A percentile compares a stretch with the other conserved stretches of the same genome.
phyloP scores from a whole-genome alignment of 1,140 invertebrate species.

The Drosophila pallidifrons region DNA sequence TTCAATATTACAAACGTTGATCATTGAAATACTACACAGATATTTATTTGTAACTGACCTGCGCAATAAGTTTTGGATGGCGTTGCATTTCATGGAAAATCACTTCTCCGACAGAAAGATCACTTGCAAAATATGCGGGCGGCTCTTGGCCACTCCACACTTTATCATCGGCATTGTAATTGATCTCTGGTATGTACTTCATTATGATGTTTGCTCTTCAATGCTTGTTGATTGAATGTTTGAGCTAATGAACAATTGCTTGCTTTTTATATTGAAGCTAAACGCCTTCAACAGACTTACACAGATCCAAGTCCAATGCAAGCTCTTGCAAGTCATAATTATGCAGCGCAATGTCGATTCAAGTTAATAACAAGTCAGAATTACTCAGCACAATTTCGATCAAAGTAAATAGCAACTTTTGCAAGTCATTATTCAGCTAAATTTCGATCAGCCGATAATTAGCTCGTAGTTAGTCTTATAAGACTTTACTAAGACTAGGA shows the following conservation, averaged over 20 bases:
- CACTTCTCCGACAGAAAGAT: background rate
- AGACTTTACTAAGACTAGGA: background rate
- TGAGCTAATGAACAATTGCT: background rate
- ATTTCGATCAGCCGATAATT: background rate
- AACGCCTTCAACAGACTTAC: background rate
- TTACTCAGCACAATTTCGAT: no score
- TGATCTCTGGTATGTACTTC: constrained; percentile 14
- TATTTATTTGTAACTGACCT: background rate
- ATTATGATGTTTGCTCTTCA: background rate
- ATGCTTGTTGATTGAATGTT: background rate
- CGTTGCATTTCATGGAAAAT: constrained; percentile 13
- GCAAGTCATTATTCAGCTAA: background rate
- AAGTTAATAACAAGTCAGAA: no score
- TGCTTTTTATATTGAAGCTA: background rate
- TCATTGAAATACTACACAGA: background rate
- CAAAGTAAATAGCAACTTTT: no score
- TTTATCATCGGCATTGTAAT: constrained; percentile 6
- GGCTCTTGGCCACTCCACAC: background rate
- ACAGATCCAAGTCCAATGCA: constrained; percentile 2
- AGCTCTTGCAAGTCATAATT: background rate
- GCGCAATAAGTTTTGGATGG: background rate
- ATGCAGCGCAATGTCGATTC: background rate
- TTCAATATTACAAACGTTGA: background rate
- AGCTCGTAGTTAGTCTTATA: background rate
- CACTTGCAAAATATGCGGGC: background rate